A percentile compares a stretch with the other conserved stretches of the same genome.
Evolutionary conservation across 1,140 invertebrate species (phyloP).

Genomic region (Ptiloglossa arizonensis): DNA sequence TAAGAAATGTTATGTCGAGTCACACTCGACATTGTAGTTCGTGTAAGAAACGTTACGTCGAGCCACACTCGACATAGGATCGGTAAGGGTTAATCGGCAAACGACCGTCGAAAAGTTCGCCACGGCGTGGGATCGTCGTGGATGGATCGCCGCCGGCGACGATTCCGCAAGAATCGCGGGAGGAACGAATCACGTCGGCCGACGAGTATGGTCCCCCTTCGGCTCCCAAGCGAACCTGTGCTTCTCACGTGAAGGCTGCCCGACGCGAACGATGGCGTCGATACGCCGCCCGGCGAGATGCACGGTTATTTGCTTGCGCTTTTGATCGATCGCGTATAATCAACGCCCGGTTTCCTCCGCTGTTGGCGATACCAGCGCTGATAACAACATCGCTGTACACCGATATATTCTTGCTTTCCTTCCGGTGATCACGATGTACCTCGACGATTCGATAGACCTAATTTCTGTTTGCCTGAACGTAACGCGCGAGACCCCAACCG

Average conservation of each 20-base stretch:
- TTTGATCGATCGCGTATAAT: neutral
- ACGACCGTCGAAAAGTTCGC: slow-evolving; percentile 31
- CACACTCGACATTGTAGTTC: too few species aligned
- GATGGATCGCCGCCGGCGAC: slow-evolving; percentile 40
- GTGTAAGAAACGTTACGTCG: too few species aligned
- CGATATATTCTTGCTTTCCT: neutral
- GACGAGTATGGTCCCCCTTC: slow-evolving; percentile 1
- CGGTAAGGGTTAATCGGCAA: slow-evolving; percentile 17
- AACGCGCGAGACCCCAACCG: too few species aligned
- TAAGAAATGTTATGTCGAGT: too few species aligned
- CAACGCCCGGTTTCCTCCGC: neutral
- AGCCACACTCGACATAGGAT: too few species aligned
- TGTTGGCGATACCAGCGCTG: neutral
- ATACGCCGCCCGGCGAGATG: slow-evolving; percentile 16
- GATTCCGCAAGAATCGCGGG: slow-evolving; percentile 38
- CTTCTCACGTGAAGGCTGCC: slow-evolving; percentile 20
- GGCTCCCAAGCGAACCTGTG: too few species aligned
- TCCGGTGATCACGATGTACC: neutral
- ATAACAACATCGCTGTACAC: neutral
- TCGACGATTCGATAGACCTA: too few species aligned
- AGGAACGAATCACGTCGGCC: neutral
- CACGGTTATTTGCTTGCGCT: neutral
- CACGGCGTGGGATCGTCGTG: slow-evolving; percentile 4
- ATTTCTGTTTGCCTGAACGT: too few species aligned
- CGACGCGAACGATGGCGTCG: neutral